A percentile compares a stretch with the other conserved stretches of the same genome.
phyloP scores from a whole-genome alignment of 2,888 invertebrate genomes.

The Cryptocephalus primarius region DNA sequence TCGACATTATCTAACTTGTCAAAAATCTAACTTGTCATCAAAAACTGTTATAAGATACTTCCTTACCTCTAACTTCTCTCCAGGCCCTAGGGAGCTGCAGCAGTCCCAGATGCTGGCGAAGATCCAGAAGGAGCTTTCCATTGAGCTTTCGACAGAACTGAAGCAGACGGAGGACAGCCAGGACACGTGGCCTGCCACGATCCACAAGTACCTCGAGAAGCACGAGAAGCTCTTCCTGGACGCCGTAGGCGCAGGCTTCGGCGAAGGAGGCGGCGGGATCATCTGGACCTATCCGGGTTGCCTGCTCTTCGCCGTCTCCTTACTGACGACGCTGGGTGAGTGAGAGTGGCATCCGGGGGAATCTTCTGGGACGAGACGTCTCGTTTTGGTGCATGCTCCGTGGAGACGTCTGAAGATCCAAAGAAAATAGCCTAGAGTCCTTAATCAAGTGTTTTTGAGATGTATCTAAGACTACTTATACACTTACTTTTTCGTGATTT shows the following conservation, averaged over 20 bases:
- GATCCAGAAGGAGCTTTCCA: constrained; percentile 50
- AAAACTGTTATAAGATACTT: too few relatives aligned
- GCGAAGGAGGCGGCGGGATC: constrained; percentile 45
- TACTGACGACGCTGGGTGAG: constrained; percentile 57
- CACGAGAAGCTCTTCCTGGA: constrained; percentile 49
- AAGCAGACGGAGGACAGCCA: constrained; percentile 44
- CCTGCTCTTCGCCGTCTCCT: constrained; percentile 54
- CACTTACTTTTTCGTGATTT: background rate
- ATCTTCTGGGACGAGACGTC: too few relatives aligned
- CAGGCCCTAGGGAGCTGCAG: constrained; percentile 49
- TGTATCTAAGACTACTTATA: too few relatives aligned
- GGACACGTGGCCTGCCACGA: constrained; percentile 50
- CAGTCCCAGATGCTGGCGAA: constrained; percentile 43
- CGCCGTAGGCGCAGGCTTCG: constrained; percentile 44
- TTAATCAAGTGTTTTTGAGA: too few relatives aligned
- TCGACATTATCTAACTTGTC: too few relatives aligned
- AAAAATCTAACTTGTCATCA: too few relatives aligned
- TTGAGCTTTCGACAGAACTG: constrained; percentile 52
- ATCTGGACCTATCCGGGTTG: constrained; percentile 62
- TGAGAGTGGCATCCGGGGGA: too few relatives aligned
- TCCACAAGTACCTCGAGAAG: constrained; percentile 44
- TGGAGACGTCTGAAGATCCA: too few relatives aligned
- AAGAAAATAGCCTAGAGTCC: too few relatives aligned
- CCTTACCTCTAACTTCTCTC: background rate
- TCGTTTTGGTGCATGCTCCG: too few relatives aligned